Evolutionary conservation across 53 echinoderm and acorn worm species (phyloP).

Genomic region (Echinometra lucunter): DNA sequence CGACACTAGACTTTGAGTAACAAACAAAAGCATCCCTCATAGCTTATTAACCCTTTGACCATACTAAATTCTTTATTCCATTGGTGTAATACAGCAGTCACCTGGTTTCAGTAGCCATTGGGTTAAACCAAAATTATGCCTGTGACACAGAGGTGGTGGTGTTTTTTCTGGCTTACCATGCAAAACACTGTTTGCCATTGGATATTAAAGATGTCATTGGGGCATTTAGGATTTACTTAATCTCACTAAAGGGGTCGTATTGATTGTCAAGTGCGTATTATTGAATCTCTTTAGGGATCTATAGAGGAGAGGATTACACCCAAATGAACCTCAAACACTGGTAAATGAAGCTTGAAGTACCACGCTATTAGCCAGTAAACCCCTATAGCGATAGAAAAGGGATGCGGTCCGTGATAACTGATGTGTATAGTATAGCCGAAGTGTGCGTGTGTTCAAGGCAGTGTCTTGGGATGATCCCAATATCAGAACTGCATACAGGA

Average conservation of each 20-base stretch:
- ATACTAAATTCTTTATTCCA: too few species aligned
- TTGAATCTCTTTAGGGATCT: neutral
- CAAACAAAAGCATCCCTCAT: too few species aligned
- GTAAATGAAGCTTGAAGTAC: conserved; percentile 43
- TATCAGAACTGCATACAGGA: too few species aligned
- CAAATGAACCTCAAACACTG: neutral
- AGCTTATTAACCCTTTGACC: too few species aligned
- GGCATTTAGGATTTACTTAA: neutral
- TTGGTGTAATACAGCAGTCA: too few species aligned
- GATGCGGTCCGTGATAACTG: neutral
- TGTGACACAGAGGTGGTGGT: neutral
- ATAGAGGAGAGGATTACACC: conserved; percentile 20
- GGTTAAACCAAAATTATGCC: neutral
- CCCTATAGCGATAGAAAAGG: neutral
- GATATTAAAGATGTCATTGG: neutral
- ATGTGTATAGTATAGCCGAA: neutral
- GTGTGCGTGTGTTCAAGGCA: neutral
- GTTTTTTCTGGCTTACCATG: neutral
- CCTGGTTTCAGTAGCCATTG: too few species aligned
- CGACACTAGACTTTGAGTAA: too few species aligned
- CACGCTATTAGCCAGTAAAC: conserved; percentile 25
- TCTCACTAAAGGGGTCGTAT: neutral
- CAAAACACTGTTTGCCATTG: neutral
- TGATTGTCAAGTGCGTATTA: conserved; percentile 56
- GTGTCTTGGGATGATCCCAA: too few species aligned